These are phyloP conservation scores for Sterrhoptilus dennistouni DNA, from an alignment of 2,113 vertebrate species.

Conservation along the genomic window DNA sequence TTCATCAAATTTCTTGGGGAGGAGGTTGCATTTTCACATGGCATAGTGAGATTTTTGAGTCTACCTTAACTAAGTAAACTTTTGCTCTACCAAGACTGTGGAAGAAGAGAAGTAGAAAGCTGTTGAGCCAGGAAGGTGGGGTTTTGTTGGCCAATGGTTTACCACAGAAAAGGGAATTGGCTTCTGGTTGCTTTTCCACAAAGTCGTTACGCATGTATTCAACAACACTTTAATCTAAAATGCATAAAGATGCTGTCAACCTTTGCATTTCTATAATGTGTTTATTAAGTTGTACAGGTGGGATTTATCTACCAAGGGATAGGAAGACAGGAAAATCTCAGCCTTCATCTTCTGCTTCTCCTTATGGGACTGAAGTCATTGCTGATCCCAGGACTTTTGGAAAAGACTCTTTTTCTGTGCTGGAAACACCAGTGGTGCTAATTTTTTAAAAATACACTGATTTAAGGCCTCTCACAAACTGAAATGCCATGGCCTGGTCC, in stretches of 20 bases:
- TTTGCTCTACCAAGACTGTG: neutral
- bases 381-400: neutral
- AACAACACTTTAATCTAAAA: neutral
- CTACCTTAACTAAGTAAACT: neutral
- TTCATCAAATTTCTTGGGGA: neutral
- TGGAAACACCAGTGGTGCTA: neutral
- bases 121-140: neutral
- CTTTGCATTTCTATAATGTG: neutral
- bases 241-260: neutral
- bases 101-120: neutral
- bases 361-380: neutral
- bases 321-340: neutral
- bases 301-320: neutral
- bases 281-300: neutral
- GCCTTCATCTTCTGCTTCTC: neutral
- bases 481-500: neutral
- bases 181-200: neutral
- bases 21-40: neutral
- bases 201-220: neutral
- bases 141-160: neutral
- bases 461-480: neutral
- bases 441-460: neutral
- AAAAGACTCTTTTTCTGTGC: neutral
- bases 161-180: neutral
- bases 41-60: neutral